Base-by-base conservation (phyloP, 2,113 vertebrate genomes). In the Gnathonemus echidnorhynchus region DNA sequence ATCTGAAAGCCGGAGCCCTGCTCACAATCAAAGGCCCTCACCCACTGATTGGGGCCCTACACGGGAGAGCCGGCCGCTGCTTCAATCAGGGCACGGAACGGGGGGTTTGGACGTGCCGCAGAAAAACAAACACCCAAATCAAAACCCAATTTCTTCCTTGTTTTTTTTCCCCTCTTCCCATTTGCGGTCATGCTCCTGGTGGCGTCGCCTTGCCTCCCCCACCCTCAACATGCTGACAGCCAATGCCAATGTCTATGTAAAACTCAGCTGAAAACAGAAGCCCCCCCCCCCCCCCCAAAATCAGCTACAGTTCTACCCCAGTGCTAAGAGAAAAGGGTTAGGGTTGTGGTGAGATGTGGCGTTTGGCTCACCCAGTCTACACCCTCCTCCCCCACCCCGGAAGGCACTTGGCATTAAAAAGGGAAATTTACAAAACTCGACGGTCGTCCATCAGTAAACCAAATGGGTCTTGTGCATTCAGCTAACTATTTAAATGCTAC, bases 21-120 rank as follows among this genome's bases (percentile, higher is more conserved):
- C 80, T 52, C 83, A 88, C 88, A 90, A 91, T 92, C 90, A 91
- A 88, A 87, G 88, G 31, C 86, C 50, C 90, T 88, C 77, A 56
- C 5, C 45, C 50, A 17, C 89, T 91, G 88, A 89, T 86, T 89
- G 48, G 88, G 88, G 35, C 88, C 35, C 46, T 86, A 87, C 45
- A 87, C 56, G 24, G 84, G 45, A 31, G 62, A n/a, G 42, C 89
- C 1, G 31, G 58, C 89, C 31, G 50, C 35, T 24, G 52, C 87
- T 84, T 49, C 31, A 74, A 86, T 86, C 56, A 89, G 56, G 50
- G 48, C 83, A 70, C 17, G 85, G 45, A 86, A 42, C 49, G 83
- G 42, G 39, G 66, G 74, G 31, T 49, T 88, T 86, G 19, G 77
- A 86, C 62, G 70, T 74, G 53, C 39, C 74, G 77, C 45, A 31